Base-by-base conservation (phyloP, 2,888 invertebrate genomes). In the Hirtodrosophila trivittata region DNA sequence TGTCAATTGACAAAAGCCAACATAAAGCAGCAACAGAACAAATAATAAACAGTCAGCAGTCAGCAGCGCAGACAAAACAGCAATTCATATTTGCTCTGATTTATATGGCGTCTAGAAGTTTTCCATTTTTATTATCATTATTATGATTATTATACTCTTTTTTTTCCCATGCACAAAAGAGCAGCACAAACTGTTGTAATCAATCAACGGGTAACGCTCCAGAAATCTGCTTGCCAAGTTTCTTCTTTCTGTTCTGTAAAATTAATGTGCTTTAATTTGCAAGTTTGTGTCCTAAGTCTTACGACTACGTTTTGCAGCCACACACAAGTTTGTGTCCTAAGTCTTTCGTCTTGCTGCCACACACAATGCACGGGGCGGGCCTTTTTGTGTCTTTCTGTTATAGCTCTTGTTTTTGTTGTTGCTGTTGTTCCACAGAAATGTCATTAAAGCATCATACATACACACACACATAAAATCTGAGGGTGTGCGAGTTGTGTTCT, bases 61-160 rank as follows among this genome's bases (percentile, higher is more conserved):
- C 56, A 55, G 52, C 69, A 45, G 60, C 62, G 57, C 67, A 77
- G 71, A 82, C 74, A 86, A 77, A 78, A 83, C 77, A 82, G 77
- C 84, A 86, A 83, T 83, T 83, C 82, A 86, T 83, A 83, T 83
- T 83, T 83, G 82, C 86, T 86, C 82, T 83, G 82, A 83, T 83
- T 83, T 83, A 83, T 83, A 83, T 83, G 82, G 82, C 82, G 82
- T 83, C 82, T 83, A 83, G 86, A 83, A 86, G 84, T 84, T 82
- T 82, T 86, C 82, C 86, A 82, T 82, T 82, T 82, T 83, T 83
- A 83, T 83, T 86, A 84, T 84, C 72, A 86, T 86, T 81, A 86
- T 86, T 82, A 76, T 82, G 78, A 81, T 85, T 81, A 75, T 75
- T 82, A 81, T 77, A 54, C 73, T 70, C 64, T 72, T 26, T 47